A percentile compares a stretch with the other conserved stretches of the same genome.
Evolutionary conservation across 2,113 vertebrate species (phyloP).

Genomic region (Phoenicopterus ruber): DNA sequence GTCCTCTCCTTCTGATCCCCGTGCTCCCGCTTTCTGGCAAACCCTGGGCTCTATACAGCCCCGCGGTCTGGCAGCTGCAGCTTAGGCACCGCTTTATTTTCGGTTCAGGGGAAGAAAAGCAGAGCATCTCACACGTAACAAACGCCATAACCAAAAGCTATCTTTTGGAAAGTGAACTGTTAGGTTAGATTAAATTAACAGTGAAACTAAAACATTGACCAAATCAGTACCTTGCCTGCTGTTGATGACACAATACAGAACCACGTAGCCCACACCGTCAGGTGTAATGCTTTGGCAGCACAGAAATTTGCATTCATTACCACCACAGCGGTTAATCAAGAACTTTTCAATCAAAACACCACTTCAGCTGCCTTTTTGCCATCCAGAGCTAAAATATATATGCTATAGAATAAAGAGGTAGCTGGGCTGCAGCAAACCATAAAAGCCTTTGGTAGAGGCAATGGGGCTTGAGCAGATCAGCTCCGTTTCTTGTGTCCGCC

Average conservation of each 20-base stretch:
- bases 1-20: not conserved
- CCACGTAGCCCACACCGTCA: not conserved
- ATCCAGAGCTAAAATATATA: not conserved
- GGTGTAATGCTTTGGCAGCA: constrained; percentile 39
- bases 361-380: constrained; percentile 43
- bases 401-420: not conserved
- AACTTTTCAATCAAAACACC: constrained; percentile 45
- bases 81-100: not conserved
- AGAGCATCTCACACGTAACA: not conserved
- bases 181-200: constrained; percentile 34
- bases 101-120: not conserved
- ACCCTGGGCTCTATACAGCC: not conserved
- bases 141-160: not conserved
- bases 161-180: not conserved
- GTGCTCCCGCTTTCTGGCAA: not conserved
- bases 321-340: constrained; percentile 43
- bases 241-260: constrained; percentile 21
- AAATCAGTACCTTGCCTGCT: constrained; percentile 6
- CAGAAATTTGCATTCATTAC: constrained; percentile 53
- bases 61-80: too few species aligned
- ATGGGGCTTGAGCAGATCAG: accelerated
- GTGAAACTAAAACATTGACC: constrained; percentile 26
- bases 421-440: not conserved
- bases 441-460: not conserved
- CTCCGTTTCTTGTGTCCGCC: accelerated